phyloP scores from a whole-genome alignment of 37 sponge, comb jelly and placozoan species.

The Halichondria panicea region DNA sequence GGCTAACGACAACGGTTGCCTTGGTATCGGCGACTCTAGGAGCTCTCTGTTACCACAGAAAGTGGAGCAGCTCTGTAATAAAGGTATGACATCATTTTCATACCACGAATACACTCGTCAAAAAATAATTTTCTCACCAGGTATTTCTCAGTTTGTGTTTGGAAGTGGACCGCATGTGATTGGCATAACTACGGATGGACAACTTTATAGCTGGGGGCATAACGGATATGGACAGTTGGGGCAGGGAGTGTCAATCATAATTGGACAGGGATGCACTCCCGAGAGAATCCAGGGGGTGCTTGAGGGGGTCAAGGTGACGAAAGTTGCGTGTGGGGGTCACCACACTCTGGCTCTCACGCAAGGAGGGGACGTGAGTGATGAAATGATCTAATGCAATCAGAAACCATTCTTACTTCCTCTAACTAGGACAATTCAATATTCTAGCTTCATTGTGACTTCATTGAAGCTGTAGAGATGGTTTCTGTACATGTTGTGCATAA shows the following conservation, averaged over 20 bases:
- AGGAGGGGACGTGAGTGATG: constrained; percentile 28
- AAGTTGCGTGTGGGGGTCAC: constrained; percentile 87
- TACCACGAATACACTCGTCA: background rate
- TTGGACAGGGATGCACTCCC: constrained; percentile 10
- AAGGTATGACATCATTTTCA: constrained; percentile 30
- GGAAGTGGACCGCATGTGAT: constrained; percentile 89
- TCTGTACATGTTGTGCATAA: constrained; percentile 2
- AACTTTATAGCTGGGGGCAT: constrained; percentile 89
- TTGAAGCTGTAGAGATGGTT: no score
- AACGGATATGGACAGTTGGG: constrained; percentile 89
- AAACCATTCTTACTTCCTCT: no score
- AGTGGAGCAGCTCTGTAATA: constrained; percentile 47
- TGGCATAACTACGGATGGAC: constrained; percentile 61
- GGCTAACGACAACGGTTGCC: constrained; percentile 70
- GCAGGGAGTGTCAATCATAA: constrained; percentile 28
- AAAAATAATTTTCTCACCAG: constrained; percentile 5
- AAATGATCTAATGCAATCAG: no score
- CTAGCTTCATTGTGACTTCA: no score
- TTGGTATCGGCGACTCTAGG: constrained; percentile 66
- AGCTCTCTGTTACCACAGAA: constrained; percentile 62
- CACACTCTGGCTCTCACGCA: constrained; percentile 81
- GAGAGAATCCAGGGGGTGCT: constrained; percentile 34
- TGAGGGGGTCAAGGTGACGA: constrained; percentile 29
- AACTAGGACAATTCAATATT: no score
- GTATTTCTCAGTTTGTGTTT: constrained; percentile 49